These are phyloP conservation scores for Brachyhypopomus gauderio DNA, from an alignment of 2,113 vertebrate genomes.

Conservation along the genomic window DNA sequence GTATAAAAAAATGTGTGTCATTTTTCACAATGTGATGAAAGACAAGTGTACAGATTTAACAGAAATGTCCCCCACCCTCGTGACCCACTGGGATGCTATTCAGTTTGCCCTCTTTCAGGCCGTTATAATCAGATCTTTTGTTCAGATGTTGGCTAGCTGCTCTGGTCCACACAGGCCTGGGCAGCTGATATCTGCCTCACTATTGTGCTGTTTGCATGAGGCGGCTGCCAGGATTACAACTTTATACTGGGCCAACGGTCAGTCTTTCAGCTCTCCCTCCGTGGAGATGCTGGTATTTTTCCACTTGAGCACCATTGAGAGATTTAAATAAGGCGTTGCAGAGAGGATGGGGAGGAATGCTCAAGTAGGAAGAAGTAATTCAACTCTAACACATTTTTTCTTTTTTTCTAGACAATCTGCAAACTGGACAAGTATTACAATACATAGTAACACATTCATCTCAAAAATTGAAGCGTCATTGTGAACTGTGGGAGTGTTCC, in stretches of 20 bases:
- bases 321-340: constrained; percentile 46
- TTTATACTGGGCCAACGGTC: constrained; percentile 48
- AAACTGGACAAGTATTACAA: not conserved
- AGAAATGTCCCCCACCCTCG: constrained; percentile 30
- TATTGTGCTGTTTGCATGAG: constrained; percentile 54
- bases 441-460: not conserved
- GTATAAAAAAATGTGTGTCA: constrained; percentile 39
- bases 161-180: constrained; percentile 48
- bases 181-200: constrained; percentile 63
- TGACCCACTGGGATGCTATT: constrained; percentile 50
- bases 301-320: constrained; percentile 49
- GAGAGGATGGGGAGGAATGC: not conserved
- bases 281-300: constrained; percentile 58
- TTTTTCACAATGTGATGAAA: constrained; percentile 28
- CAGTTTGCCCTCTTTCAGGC: constrained; percentile 30
- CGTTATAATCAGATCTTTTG: constrained; percentile 61
- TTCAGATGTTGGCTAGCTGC: constrained; percentile 46
- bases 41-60: constrained; percentile 43
- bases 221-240: constrained; percentile 51
- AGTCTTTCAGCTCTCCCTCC: constrained; percentile 47
- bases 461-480: not conserved
- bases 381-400: constrained; percentile 4
- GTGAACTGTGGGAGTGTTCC: not conserved
- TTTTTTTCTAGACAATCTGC: not conserved
- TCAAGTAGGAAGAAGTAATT: constrained; percentile 19